Conservation (phyloP, 2,797 vertebrate genomes). For the Oreochromis grahami region DNA sequence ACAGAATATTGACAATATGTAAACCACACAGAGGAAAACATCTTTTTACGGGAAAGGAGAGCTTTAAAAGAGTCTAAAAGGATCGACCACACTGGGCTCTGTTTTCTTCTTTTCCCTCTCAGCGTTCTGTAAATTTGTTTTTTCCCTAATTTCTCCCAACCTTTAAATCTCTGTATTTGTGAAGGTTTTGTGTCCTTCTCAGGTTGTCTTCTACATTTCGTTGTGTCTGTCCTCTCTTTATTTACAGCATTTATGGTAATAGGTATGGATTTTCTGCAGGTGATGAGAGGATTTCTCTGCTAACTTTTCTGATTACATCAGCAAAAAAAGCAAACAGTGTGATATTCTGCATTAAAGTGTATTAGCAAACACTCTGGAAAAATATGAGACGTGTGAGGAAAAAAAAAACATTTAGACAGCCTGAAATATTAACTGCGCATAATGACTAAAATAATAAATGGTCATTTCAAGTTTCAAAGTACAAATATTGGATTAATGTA, state of each 20-base stretch:
- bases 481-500: neutral
- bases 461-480: neutral
- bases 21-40: conserved; percentile 49
- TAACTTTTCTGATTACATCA: conserved; percentile 45
- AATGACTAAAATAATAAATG: neutral
- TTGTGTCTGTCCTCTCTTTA: conserved; percentile 27
- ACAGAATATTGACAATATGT: conserved; percentile 68
- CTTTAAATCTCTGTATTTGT: conserved; percentile 19
- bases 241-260: conserved; percentile 63
- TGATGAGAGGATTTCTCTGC: conserved; percentile 1
- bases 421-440: neutral
- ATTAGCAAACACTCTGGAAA: neutral
- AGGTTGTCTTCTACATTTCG: neutral
- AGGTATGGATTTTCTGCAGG: conserved; percentile 54
- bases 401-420: neutral
- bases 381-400: neutral
- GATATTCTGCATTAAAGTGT: neutral
- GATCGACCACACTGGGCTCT: conserved; percentile 31
- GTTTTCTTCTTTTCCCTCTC: neutral
- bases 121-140: conserved; percentile 17
- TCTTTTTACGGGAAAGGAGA: conserved; percentile 43
- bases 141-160: neutral
- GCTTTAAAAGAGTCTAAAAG: conserved; percentile 49
- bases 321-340: neutral
- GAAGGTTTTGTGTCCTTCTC: neutral